Evolutionary conservation across 2,113 vertebrate genomes (phyloP), one percentile per base, ranked within the genome.

Genomic region (Albula goreensis): DNA sequence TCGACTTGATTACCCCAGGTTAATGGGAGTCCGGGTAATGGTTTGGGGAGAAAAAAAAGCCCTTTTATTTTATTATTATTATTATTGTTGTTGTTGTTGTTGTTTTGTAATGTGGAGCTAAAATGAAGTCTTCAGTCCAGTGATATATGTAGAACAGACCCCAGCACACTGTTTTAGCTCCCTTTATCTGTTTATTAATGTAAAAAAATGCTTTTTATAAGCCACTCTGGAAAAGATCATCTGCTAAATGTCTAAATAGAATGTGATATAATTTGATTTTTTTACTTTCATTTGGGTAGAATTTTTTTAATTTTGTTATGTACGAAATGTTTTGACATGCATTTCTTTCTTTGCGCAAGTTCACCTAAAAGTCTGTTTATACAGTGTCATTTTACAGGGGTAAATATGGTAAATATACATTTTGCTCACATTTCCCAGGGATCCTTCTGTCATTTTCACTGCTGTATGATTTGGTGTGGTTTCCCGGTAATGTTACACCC

Each of bases 101-200:
- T 79, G 53, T 12, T 80, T 5, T 31, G 31, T 56, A 50, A 57
- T 6, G 17, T 57, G 51, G 25, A 15, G 31, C 31, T 41, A 22
- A 82, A 7, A 57, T 60, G 22, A 50, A 19, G 31, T 41, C 31
- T 41, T 41, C 31, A 41, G 31, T 41, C 12, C 41, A 50, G 48
- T 50, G 4, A 22, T 1, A 80, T 50, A 13, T 50, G 49, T 13
- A 50, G 79, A 22, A 31, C 19, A 74, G 19, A 74, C 31, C 4
- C 31, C 94, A 93, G 92, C 89, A 86, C 93, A 94, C 93, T 93
- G 52, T 57, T 83, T 57, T 57, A 83, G 7, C 51, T 74, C 10
- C 63, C 13, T 83, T 1, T 22, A 6, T 74, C 8, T 74, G n/a
- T 70, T n/a, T 9, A 6, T 17, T 83, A 41, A 41, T 41, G 31